These are phyloP conservation scores for Brachionus rubens DNA, from an alignment of 1,140 invertebrate genomes.

Conservation along the genomic window DNA sequence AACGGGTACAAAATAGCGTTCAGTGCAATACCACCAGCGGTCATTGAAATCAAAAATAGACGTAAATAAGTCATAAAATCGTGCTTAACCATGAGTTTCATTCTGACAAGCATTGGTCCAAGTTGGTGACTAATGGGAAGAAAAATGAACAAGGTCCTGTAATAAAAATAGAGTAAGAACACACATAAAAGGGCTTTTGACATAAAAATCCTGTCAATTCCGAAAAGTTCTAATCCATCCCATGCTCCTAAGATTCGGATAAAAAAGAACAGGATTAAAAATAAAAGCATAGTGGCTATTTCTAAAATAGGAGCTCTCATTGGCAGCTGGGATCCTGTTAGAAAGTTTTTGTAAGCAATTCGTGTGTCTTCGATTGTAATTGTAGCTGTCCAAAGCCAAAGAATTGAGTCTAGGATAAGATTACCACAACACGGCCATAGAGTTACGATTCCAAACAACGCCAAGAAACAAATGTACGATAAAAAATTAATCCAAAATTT, in stretches of 20 bases:
- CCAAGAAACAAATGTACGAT: constrained; percentile 58
- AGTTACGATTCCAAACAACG: constrained; percentile 57
- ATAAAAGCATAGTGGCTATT: constrained; percentile 38
- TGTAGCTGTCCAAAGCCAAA: constrained; percentile 57
- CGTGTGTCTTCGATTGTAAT: constrained; percentile 53
- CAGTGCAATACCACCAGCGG: constrained; percentile 60
- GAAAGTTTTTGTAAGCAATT: constrained; percentile 52
- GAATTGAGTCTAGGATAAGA: constrained; percentile 53
- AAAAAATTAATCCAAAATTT: constrained; percentile 59
- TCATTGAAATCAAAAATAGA: constrained; percentile 60
- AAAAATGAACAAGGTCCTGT: constrained; percentile 58
- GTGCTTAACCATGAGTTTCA: constrained; percentile 59
- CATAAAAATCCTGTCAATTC: constrained; percentile 49
- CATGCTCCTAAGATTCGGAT: constrained; percentile 52
- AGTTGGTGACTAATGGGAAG: constrained; percentile 61
- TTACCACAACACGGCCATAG: constrained; percentile 60
- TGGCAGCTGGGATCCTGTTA: constrained; percentile 51
- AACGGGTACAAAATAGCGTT: constrained; percentile 61
- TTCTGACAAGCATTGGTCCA: constrained; percentile 59
- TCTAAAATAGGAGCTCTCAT: constrained; percentile 50
- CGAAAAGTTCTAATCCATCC: constrained; percentile 31
- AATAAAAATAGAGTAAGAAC: constrained; percentile 60
- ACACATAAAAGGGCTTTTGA: constrained; percentile 53
- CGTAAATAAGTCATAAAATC: constrained; percentile 61
- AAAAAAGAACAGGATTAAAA: constrained; percentile 51